Base-by-base conservation (phyloP, 1,140 invertebrate species). In the Anthonomus grandis region DNA sequence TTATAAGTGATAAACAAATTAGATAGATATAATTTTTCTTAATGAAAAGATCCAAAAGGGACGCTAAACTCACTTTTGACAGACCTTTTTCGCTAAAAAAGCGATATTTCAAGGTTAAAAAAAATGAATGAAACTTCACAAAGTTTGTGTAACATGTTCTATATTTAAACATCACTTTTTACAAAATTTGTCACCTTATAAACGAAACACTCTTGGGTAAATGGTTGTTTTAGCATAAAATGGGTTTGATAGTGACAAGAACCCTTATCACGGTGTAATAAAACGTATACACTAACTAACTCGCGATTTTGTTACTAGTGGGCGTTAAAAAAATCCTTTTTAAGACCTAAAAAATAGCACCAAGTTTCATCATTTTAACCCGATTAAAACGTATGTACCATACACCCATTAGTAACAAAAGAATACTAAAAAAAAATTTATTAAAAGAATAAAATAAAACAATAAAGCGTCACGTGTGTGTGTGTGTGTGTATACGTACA, bases 241-340 rank as follows among this genome's bases (percentile, higher is more conserved):
- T 58, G 56, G 56, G 56, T 50, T 25, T 47, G 44, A 34, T 21
- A 64, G 70, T 72, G 71, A 73, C 71, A 73, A 73, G 69, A 69
- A 70, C 71, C 60, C 71, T 73, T 73, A 73, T 71, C 68, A 73
- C 71, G 70, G 64, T 58, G 54, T 60, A 52, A 34, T 38, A 39
- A n/a, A 39, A 44, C 21, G 22, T 53, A 39, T 45, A 47, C 37
- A 45, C 59, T 18, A n/a, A 13, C 27, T 12, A 23, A n/a, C 42
- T 13, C 10, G 15, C 10, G 15, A 34, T 34, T 10, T 34, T 34
- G 31, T 34, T 34, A 34, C 31, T 12, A 34, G 15, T 34, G 10
- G 1, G 10, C 2, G 31, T 10, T 12, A 12, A 10, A 2, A 13
- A 10, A 12, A 2, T 10, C 10, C 18, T 18, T 4, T 42, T 15